phyloP scores from a whole-genome alignment of 2,113 vertebrate species.

The Pholis gunnellus region DNA sequence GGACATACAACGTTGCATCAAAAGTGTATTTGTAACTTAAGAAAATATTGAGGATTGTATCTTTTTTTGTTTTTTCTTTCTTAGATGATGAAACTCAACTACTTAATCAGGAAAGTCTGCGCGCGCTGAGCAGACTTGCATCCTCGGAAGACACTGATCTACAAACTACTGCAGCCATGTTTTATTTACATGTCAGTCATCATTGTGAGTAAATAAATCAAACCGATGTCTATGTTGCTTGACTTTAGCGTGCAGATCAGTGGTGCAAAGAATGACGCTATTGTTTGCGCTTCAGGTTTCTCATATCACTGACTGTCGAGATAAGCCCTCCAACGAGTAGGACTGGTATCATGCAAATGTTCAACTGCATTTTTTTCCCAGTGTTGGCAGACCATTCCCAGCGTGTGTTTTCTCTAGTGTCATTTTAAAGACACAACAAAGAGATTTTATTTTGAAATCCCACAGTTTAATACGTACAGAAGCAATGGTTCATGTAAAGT shows the following conservation, averaged over 20 bases:
- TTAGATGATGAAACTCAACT: constrained; percentile 48
- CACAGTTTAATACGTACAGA: not conserved
- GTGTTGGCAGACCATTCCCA: not conserved
- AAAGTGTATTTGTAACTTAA: not conserved
- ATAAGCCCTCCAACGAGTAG: constrained; percentile 25
- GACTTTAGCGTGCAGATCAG: constrained; percentile 2
- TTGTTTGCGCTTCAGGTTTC: constrained; percentile 31
- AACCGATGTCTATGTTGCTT: constrained; percentile 17
- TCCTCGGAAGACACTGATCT: constrained; percentile 82
- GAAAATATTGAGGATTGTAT: not conserved
- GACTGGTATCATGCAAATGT: constrained; percentile 73
- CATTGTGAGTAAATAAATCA: constrained; percentile 79
- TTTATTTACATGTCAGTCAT: constrained; percentile 85
- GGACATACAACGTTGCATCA: not conserved
- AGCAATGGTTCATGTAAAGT: not conserved
- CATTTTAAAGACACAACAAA: not conserved
- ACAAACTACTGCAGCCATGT: constrained; percentile 84
- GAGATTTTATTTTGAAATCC: not conserved
- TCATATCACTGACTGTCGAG: constrained; percentile 4
- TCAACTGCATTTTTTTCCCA: constrained; percentile 42
- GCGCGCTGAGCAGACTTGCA: constrained; percentile 81
- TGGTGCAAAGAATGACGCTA: not conserved
- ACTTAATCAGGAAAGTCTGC: constrained; percentile 73
- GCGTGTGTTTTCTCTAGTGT: not conserved
- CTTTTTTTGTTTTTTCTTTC: not conserved